Conservation (phyloP, 2,888 invertebrate genomes). For the Dasypogon diadema region DNA sequence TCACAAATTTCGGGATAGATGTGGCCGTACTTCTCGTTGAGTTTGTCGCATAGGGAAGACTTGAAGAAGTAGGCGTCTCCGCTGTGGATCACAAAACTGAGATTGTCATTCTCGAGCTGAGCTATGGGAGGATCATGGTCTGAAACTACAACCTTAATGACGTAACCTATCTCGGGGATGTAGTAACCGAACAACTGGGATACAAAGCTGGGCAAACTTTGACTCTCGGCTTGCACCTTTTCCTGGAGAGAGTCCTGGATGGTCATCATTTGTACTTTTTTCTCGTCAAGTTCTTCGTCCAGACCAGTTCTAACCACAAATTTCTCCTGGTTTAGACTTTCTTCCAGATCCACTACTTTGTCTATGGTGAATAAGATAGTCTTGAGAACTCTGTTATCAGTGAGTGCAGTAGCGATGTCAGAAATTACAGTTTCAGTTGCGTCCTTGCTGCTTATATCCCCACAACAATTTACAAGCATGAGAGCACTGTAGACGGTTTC, state of each 20-base stretch:
- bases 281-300: constrained; percentile 56
- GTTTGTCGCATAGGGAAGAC: constrained; percentile 70
- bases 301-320: constrained; percentile 56
- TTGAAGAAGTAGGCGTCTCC: constrained; percentile 66
- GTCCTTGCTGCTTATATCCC: constrained; percentile 38
- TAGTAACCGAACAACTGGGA: constrained; percentile 49
- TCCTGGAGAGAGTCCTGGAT: constrained; percentile 46
- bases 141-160: constrained; percentile 50
- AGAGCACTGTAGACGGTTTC: constrained; percentile 52
- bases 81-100: constrained; percentile 56
- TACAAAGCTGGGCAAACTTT: constrained; percentile 37
- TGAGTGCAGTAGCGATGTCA: constrained; percentile 35
- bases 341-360: constrained; percentile 56
- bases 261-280: constrained; percentile 45
- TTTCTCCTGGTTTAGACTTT: constrained; percentile 48
- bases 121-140: background rate
- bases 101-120: constrained; percentile 30
- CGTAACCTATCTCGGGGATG: constrained; percentile 58
- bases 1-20: constrained; percentile 83
- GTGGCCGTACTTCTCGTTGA: constrained; percentile 84
- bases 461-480: constrained; percentile 50
- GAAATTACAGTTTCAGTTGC: constrained; percentile 3
- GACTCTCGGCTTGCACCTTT: constrained; percentile 28
- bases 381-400: constrained; percentile 37
- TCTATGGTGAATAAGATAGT: constrained; percentile 54